Percentiles rank a stretch among this genome's conserved stretches.
Conservation (phyloP, 2,113 vertebrate genomes). For the Hystrix brachyura region DNA sequence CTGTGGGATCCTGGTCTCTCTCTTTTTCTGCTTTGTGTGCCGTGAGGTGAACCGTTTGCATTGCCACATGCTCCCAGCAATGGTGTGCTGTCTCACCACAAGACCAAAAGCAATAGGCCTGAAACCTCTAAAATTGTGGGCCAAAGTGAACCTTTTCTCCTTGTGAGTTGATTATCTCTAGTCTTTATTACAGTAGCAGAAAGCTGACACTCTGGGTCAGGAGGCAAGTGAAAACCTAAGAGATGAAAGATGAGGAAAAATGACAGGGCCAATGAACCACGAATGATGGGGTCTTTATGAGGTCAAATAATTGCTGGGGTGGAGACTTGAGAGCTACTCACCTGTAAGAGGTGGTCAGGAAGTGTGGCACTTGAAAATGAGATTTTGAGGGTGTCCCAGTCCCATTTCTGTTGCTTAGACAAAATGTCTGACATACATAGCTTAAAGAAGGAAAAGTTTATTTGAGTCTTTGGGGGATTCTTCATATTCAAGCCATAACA, state of each 20-base stretch:
- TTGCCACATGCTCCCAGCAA: neutral
- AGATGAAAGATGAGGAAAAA: neutral
- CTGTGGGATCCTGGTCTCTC: neutral
- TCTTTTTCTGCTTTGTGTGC: neutral
- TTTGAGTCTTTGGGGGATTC: neutral
- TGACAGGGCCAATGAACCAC: neutral
- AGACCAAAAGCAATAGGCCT: neutral
- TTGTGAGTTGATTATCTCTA: neutral
- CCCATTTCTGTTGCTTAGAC: neutral
- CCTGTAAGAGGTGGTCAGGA: neutral
- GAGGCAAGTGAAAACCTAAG: slow-evolving; percentile 19
- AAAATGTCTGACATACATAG: neutral
- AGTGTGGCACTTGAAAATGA: neutral
- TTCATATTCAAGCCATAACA: neutral
- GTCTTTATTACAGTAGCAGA: neutral
- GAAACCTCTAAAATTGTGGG: neutral
- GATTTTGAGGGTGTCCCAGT: neutral
- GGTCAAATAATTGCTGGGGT: neutral
- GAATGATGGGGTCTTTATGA: neutral
- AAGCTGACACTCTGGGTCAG: neutral
- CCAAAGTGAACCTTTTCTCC: neutral
- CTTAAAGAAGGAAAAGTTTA: neutral
- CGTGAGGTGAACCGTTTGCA: neutral
- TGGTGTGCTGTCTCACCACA: neutral
- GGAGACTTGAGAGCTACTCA: neutral